Percentiles rank a stretch among this genome's conserved stretches.
These are phyloP conservation scores for Drosophila macrospina DNA, from an alignment of 2,888 invertebrate species.

Conservation along the genomic window DNA sequence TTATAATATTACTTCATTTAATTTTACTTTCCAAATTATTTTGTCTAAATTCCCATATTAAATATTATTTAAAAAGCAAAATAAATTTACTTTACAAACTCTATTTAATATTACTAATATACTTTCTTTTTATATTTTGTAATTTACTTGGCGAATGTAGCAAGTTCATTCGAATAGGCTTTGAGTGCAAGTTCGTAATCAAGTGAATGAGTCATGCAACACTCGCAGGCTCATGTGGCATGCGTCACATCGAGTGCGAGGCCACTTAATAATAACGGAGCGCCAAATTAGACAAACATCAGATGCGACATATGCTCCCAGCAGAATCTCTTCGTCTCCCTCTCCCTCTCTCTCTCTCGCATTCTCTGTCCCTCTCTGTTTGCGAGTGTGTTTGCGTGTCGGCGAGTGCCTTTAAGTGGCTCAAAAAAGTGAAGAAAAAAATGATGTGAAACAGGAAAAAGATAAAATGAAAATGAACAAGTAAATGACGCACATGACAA, in stretches of 20 bases:
- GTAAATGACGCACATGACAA: constrained; percentile 54
- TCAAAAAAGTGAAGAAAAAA: constrained; percentile 33
- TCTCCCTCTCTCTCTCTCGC: constrained; percentile 4
- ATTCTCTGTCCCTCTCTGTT: neutral
- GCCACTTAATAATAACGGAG: constrained; percentile 60
- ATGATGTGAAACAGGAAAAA: constrained; percentile 18
- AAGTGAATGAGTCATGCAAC: constrained; percentile 47
- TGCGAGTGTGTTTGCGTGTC: constrained; percentile 23
- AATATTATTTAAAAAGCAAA: too few species aligned
- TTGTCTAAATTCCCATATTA: too few species aligned
- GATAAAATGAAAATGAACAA: constrained; percentile 53
- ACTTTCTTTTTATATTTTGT: neutral
- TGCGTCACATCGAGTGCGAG: constrained; percentile 27
- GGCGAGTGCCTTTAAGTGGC: constrained; percentile 44
- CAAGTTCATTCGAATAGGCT: constrained; percentile 3
- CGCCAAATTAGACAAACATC: constrained; percentile 60
- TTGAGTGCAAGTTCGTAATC: constrained; percentile 11
- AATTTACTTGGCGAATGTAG: neutral
- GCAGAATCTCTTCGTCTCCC: neutral
- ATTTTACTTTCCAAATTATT: too few species aligned
- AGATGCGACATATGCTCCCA: constrained; percentile 44
- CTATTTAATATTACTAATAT: neutral
- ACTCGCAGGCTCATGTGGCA: constrained; percentile 26
- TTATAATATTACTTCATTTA: too few species aligned
- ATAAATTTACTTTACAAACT: neutral